Base-by-base conservation (phyloP, 2,113 vertebrate genomes). In the Hydrochoerus hydrochaeris region DNA sequence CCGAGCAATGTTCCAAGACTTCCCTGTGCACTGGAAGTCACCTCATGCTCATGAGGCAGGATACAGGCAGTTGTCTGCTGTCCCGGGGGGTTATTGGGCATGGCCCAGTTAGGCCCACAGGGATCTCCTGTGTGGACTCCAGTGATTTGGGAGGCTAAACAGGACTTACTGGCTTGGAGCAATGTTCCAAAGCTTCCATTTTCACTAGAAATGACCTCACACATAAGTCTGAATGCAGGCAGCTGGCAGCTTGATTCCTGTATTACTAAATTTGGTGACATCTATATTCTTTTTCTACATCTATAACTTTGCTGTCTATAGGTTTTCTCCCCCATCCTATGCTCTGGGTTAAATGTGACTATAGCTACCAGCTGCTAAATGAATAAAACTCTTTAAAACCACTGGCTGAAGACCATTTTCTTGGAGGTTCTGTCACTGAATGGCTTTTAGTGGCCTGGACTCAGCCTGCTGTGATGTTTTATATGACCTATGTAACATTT, bases 281-380 rank as follows among this genome's bases (percentile, higher is more conserved):
- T 60, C 77, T 46, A 49, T 44, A 58, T 71, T 88, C 5, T 91
- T 81, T 94, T 89, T 69, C 84, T 62, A 41, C 92, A 95, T 63
- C 14, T 28, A 24, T 3, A 65, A 9, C 60, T n/a, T 52, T 60
- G 14, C n/a, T 41, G 9, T 46, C 5, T 41, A 46, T 84, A 58
- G n/a, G 65, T 90, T 84, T 87, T 26, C 52, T 88, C 4, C 10
- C 13, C 17, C 6, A 0, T 16, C 22, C 30, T 8, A 77, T 17
- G 89, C 9, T 80, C 26, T 78, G 28, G 38, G 93, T 78, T 62
- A 92, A 80, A 86, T 0, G 0, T 69, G n/a, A 22, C 62, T 91
- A 94, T 52, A 26, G 14, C 32, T 84, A 26, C 8, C 71, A 90
- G 83, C 17, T 73, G 16, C 54, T 87, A 85, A 20, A 65, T 65